Evolutionary conservation across 2,888 invertebrate genomes (phyloP).

Genomic region (Enchytraeus crypticus): DNA sequence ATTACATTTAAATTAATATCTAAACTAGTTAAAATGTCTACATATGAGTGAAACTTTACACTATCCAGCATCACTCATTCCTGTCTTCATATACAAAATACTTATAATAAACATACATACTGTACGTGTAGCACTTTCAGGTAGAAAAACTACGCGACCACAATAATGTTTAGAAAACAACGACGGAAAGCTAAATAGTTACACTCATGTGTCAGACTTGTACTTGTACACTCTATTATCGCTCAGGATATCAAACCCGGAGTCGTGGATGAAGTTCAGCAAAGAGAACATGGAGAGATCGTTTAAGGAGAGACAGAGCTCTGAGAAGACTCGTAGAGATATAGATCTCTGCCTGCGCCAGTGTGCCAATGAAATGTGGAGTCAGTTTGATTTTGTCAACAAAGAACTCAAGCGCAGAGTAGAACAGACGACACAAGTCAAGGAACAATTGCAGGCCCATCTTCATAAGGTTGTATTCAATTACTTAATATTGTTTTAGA

Average conservation of each 20-base stretch:
- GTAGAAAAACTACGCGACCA: too few relatives aligned
- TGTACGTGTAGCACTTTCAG: too few relatives aligned
- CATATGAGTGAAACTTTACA: too few relatives aligned
- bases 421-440: slow-evolving; percentile 46
- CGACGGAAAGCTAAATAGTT: too few relatives aligned
- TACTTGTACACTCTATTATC: not conserved
- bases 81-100: too few relatives aligned
- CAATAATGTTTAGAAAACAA: too few relatives aligned
- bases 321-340: slow-evolving; percentile 44
- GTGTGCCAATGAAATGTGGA: slow-evolving; percentile 49
- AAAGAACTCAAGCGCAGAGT: slow-evolving; percentile 45
- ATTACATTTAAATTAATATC: too few relatives aligned
- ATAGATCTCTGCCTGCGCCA: slow-evolving; percentile 44
- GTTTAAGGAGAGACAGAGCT: slow-evolving; percentile 45
- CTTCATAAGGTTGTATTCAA: slow-evolving; percentile 45
- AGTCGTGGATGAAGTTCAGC: slow-evolving; percentile 47
- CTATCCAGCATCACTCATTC: too few relatives aligned
- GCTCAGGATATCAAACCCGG: slow-evolving; percentile 62
- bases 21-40: too few relatives aligned
- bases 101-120: too few relatives aligned
- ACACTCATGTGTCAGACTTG: not conserved
- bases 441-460: slow-evolving; percentile 48
- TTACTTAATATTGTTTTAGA: too few relatives aligned
- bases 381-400: slow-evolving; percentile 48
- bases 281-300: slow-evolving; percentile 48